Base-by-base conservation (phyloP, 2,113 vertebrate species). In the Gorsachius goisagi region DNA sequence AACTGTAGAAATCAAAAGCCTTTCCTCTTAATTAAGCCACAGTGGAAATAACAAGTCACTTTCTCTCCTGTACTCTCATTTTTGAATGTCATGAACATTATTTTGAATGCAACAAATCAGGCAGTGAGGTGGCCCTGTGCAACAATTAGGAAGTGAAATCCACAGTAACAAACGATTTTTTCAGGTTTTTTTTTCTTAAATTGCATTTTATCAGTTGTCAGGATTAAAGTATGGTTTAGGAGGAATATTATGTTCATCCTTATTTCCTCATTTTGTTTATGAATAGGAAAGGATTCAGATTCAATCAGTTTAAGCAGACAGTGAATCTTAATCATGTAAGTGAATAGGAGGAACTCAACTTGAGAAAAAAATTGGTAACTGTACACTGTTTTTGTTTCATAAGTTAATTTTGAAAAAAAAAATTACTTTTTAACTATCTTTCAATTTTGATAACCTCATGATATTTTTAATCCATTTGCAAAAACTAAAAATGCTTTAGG, bases 21-120 rank as follows among this genome's bases (percentile, higher is more conserved):
- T 85, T 53, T 62, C 69, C 53, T 92, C 89, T 89, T 96, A 93
- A 82, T 95, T 93, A 92, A 95, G 37, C 23, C 75, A 90, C 67
- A 74, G 76, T 82, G 88, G 33, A 94, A 94, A 93, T 49, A 85
- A 47, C 1, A 89, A 49, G 28, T 88, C 22, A 30, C 3, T 91
- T 89, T 90, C 41, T 82, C n/a, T 83, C 72, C 68, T 35, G 12
- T 80, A 75, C 26, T 82, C 21, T 75, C 30, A 35, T 52, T 79
- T 59, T 30, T 59, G 7, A 91, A 52, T 75, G 68, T 15, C 64
- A 49, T 67, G 28, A 62, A 10, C 35, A 63, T 82, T 20, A 52
- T 81, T 81, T 67, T 93, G 19, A 97, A 90, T 67, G 23, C 4
- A 71, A 41, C 24, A 86, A 93, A 82, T 75, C 16, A 49, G 21